Evolutionary conservation across 2,888 invertebrate genomes (phyloP), one percentile per base, ranked within the genome.

Genomic region (Cyaniris semiargus): DNA sequence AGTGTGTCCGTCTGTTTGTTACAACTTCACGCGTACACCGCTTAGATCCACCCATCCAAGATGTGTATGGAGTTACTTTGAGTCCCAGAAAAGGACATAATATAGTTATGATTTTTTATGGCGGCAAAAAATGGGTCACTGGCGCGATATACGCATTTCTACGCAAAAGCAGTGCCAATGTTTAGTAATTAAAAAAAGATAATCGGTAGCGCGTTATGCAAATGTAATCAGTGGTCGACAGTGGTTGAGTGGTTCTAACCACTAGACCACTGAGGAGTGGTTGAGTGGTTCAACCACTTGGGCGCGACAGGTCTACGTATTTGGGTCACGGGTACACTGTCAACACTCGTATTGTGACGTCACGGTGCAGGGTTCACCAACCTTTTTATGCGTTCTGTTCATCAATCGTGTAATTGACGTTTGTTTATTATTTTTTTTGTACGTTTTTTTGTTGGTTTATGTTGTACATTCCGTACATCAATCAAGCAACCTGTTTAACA

Each of bases 321-420:
- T 79, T 74, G 70, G 80, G 80, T 78, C 80, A 78, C 66, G 78
- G 75, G 66, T 53, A 58, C 44, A 38, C 75, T 76, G 79, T 78
- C 79, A 77, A 56, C 75, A 34, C 58, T 21, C 75, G 38, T 53
- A 74, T 74, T 74, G 74, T 74, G 48, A 74, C 44, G 48, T 66
- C 66, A 66, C 27, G 27, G 66, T 66, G 66, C 66, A 18, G 66
- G 66, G 66, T 66, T 66, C 66, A 66, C 66, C 66, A 66, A 66
- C 66, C 66, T 66, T 66, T 66, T 66, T 66, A 66, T 31, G 66
- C 66, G 15, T 31, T 66, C 27, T 31, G 27, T 66, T 66, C 66
- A 66, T 66, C 66, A 66, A 13, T 27, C 66, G 66, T 66, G 27
- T 66, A 66, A 27, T 66, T 66, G 66, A 66, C 27, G 27, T 66